phyloP scores from a whole-genome alignment of 1,140 invertebrate genomes.

The Lineus longissimus region DNA sequence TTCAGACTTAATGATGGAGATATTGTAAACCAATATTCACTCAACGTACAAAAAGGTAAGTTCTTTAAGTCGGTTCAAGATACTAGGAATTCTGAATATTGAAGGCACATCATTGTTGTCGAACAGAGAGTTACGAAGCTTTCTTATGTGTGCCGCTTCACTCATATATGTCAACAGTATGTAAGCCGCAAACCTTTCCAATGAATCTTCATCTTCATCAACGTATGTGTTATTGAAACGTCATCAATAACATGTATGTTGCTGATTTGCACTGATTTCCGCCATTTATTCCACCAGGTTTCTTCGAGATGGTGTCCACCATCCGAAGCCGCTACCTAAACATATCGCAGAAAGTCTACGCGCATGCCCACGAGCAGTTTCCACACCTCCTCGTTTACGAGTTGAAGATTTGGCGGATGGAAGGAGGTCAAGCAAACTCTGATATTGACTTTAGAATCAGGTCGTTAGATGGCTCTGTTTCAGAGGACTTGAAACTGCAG shows the following conservation, averaged over 20 bases:
- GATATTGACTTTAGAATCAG: slow-evolving; percentile 17
- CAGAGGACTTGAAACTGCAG: slow-evolving; percentile 10
- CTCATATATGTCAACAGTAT: no score
- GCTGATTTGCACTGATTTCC: background rate
- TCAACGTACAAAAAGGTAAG: slow-evolving; percentile 31
- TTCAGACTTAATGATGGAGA: background rate
- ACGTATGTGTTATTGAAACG: background rate
- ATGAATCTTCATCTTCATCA: background rate
- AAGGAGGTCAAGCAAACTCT: slow-evolving; percentile 8
- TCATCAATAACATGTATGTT: background rate
- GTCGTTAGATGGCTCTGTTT: slow-evolving; percentile 18
- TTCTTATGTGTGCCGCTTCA: no score
- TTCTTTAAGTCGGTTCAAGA: no score
- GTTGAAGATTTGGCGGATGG: slow-evolving; percentile 20
- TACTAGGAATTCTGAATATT: no score
- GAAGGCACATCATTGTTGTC: no score
- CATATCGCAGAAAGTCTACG: slow-evolving; percentile 27
- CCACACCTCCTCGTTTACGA: slow-evolving; percentile 34
- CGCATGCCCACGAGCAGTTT: slow-evolving; percentile 27
- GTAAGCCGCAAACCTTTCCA: no score
- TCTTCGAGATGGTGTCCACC: slow-evolving; percentile 2
- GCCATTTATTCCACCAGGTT: background rate
- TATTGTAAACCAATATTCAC: slow-evolving; percentile 14
- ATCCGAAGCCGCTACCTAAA: background rate
- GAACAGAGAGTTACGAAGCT: no score